Percentiles rank a stretch among this genome's conserved stretches.
Evolutionary conservation across 1,140 invertebrate genomes (phyloP).

Genomic region (Drosophila tani): DNA sequence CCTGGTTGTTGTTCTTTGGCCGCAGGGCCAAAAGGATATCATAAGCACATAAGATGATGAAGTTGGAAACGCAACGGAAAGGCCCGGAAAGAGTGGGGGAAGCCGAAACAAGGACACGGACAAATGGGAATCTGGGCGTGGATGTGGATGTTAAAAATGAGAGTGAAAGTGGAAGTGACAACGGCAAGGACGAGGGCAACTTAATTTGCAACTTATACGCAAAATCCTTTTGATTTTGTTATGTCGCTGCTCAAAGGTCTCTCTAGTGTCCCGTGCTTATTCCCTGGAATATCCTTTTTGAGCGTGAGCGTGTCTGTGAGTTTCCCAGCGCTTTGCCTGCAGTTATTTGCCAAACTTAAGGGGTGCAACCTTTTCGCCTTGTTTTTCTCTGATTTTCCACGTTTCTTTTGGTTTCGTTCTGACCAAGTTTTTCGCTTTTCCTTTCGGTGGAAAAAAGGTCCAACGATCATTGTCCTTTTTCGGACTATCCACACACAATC

Average conservation of each 20-base stretch:
- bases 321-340: constrained; percentile 61
- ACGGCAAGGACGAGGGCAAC: constrained; percentile 50
- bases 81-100: neutral
- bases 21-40: constrained; percentile 66
- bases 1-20: constrained; percentile 47
- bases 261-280: constrained; percentile 25
- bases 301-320: constrained; percentile 52
- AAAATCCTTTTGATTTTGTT: constrained; percentile 82
- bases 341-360: constrained; percentile 79
- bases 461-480: constrained; percentile 73
- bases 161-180: constrained; percentile 1
- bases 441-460: constrained; percentile 57
- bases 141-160: constrained; percentile 19
- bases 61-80: constrained; percentile 32
- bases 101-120: constrained; percentile 43
- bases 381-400: constrained; percentile 36
- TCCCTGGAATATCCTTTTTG: constrained; percentile 14
- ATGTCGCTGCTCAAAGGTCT: constrained; percentile 57
- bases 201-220: constrained; percentile 83
- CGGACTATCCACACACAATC: constrained; percentile 18
- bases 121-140: constrained; percentile 36
- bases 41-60: constrained; percentile 69
- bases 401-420: constrained; percentile 32
- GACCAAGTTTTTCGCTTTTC: constrained; percentile 43
- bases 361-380: constrained; percentile 65